Conservation (phyloP, 2,888 invertebrate genomes). For the Pammene aurita region DNA sequence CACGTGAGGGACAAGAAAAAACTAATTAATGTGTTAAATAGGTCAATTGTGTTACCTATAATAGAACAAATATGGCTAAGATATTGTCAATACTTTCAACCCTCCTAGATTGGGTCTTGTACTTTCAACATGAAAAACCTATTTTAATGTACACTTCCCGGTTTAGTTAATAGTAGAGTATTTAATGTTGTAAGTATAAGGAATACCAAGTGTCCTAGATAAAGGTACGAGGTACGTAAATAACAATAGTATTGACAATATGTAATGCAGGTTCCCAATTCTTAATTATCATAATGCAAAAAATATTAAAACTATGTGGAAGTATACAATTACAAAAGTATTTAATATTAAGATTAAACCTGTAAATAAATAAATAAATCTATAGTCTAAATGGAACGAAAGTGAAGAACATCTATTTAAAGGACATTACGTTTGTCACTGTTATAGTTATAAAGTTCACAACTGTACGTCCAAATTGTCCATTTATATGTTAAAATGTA, state of each 20-base stretch:
- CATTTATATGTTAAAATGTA: conserved; percentile 81
- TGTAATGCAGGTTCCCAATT: conserved; percentile 18
- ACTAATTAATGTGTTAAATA: conserved; percentile 36
- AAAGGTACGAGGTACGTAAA: conserved; percentile 1
- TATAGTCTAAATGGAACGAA: conserved; percentile 70
- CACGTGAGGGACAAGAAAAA: conserved; percentile 28
- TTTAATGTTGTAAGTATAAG: conserved; percentile 7
- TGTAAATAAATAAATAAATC: conserved; percentile 62
- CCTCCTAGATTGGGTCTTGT: conserved; percentile 10
- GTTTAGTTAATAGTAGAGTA: conserved; percentile 1
- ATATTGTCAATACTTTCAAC: conserved; percentile 27
- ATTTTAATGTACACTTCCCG: background rate
- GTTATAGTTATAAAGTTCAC: conserved; percentile 67
- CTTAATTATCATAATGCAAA: conserved; percentile 29
- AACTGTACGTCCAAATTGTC: conserved; percentile 84
- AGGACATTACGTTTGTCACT: conserved; percentile 67
- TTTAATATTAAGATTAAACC: conserved; percentile 53
- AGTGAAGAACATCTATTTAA: conserved; percentile 68
- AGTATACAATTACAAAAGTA: conserved; percentile 50
- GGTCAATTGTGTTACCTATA: conserved; percentile 38
- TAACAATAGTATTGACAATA: conserved; percentile 18
- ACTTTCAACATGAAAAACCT: conserved; percentile 5
- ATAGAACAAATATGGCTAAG: conserved; percentile 24
- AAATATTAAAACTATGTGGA: conserved; percentile 41
- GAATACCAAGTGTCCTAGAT: background rate